A percentile compares a stretch with the other conserved stretches of the same genome.
Conservation (phyloP, 2,888 invertebrate species). For the Uropetala carovei region DNA sequence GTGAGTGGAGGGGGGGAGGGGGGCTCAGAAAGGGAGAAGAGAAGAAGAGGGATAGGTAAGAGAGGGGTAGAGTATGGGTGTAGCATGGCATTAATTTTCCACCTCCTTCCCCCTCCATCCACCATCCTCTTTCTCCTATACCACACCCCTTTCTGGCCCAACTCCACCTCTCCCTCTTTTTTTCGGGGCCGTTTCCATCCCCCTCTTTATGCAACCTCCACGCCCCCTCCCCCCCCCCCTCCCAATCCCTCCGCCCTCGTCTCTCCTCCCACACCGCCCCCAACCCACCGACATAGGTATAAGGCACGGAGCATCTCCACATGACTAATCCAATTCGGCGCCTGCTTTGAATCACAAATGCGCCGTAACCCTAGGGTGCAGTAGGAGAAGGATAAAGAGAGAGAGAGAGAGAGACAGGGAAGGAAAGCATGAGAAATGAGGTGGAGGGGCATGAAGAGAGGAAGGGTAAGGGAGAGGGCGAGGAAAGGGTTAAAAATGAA, state of each 20-base stretch:
- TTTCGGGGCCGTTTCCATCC: background rate
- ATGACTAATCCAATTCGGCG: conserved; percentile 63
- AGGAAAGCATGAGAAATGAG: background rate
- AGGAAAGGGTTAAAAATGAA: background rate
- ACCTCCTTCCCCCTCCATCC: background rate
- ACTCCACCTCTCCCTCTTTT: background rate
- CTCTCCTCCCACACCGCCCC: background rate
- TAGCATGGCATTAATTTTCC: conserved; percentile 31
- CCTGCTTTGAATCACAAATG: conserved; percentile 64
- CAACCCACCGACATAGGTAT: conserved; percentile 22
- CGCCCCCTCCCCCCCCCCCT: background rate
- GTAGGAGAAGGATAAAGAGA: background rate
- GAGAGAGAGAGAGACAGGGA: background rate
- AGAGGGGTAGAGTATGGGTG: background rate
- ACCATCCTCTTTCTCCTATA: background rate
- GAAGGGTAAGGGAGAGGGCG: background rate
- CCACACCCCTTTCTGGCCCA: background rate
- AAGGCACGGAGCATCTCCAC: conserved; percentile 54
- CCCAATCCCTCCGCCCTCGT: background rate
- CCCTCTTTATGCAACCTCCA: background rate
- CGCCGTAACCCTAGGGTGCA: conserved; percentile 60
- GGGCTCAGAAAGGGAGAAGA: background rate
- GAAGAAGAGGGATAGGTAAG: background rate
- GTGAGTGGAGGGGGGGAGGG: too few relatives aligned
- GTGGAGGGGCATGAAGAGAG: background rate